Conservation (phyloP, 2,113 vertebrate genomes). For the Himantopus leucocephalus region DNA sequence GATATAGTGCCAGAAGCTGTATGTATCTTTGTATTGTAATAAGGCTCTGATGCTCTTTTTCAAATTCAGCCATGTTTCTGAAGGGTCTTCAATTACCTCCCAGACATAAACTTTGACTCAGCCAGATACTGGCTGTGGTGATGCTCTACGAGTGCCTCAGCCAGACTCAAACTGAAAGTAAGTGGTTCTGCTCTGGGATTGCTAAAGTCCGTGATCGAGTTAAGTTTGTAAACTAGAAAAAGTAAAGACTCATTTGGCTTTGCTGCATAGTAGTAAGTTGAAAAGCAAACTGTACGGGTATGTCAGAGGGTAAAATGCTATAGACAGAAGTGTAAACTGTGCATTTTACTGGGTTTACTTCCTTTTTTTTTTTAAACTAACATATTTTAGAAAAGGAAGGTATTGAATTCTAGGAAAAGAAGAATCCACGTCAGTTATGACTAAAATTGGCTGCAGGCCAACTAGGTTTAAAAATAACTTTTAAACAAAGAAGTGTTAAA, state of each 20-base stretch:
- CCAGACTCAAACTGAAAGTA: background rate
- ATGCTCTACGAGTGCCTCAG: background rate
- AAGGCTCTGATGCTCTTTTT: background rate
- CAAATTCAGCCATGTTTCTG: background rate
- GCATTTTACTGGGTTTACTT: background rate
- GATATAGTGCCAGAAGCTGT: background rate
- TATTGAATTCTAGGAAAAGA: slow-evolving; percentile 17
- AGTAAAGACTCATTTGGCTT: background rate
- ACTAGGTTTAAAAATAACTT: slow-evolving; percentile 52
- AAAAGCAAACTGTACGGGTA: background rate
- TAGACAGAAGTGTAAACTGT: background rate
- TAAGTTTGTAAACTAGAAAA: background rate
- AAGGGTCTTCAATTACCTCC: background rate
- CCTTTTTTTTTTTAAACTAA: background rate
- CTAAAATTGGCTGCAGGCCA: background rate
- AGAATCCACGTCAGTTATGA: background rate
- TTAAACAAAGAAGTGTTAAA: slow-evolving; percentile 7
- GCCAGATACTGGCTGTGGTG: background rate
- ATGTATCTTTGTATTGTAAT: background rate
- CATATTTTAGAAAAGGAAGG: background rate
- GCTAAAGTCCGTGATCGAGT: background rate
- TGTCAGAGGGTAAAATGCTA: background rate
- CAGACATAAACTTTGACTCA: background rate
- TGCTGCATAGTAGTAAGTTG: background rate
- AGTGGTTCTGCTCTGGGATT: background rate